Evolutionary conservation across 1,140 invertebrate species (phyloP).

Genomic region (Temnothorax nylanderi): DNA sequence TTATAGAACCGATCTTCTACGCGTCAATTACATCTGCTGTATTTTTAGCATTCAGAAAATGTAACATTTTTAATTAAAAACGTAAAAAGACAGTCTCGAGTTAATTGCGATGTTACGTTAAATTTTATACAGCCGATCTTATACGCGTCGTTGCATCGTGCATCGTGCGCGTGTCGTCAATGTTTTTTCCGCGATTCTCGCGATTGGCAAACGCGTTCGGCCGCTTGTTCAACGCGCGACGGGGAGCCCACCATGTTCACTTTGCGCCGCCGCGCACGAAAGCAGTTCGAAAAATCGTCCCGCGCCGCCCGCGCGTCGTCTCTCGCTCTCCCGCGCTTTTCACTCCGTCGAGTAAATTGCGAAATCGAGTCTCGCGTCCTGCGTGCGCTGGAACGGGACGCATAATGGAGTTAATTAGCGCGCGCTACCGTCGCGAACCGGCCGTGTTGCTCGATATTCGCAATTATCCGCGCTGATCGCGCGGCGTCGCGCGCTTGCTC

Average conservation of each 20-base stretch:
- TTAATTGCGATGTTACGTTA: not conserved
- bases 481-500: not conserved
- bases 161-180: not conserved
- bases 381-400: too few species aligned
- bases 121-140: not conserved
- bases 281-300: not conserved
- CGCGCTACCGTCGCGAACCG: not conserved
- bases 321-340: not conserved
- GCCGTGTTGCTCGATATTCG: constrained; percentile 34
- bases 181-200: not conserved
- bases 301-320: too few species aligned
- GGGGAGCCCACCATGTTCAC: not conserved
- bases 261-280: not conserved
- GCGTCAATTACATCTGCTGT: too few species aligned
- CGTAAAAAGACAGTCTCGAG: too few species aligned
- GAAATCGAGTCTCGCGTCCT: not conserved
- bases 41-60: too few species aligned
- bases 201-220: not conserved
- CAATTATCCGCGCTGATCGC: constrained; percentile 33
- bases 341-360: not conserved
- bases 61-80: too few species aligned
- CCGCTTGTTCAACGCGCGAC: not conserved
- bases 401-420: constrained; percentile 28
- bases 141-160: not conserved
- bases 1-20: too few species aligned